Evolutionary conservation across 1,140 invertebrate species (phyloP), one percentile per base, ranked within the genome.

Genomic region (Zaprionus gabonicus): DNA sequence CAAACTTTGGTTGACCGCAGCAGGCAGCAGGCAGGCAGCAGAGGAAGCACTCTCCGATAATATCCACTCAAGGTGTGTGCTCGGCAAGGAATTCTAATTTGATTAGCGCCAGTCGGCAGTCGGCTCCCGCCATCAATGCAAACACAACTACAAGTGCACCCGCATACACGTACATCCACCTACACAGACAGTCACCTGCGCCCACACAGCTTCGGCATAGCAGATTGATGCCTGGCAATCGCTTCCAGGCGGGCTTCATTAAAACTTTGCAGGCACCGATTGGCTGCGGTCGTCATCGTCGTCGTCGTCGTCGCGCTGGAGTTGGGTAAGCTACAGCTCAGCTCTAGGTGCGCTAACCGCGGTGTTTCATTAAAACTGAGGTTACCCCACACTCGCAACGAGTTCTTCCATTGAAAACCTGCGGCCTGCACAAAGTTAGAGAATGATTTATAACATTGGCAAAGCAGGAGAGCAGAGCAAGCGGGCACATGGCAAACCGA

Each of bases 311-410:
- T 44, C 41, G 41, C 0, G 15, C 6, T 7, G 2, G n/a, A 6
- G 17, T n/a, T 17, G 25, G 17, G 13, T 34, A 34, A 63, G 59
- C 28, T 31, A 31, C 38, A 58, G 36, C 38, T 31, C 53, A 58
- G 36, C 46, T 55, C 15, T 46, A 55, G 69, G 56, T 60, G 49
- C 57, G 53, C 44, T 31, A 65, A 75, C 76, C 76, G 56, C 71
- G 64, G 46, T 60, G 67, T 75, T 78, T 78, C 66, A 78, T 75
- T 78, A 65, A 78, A 78, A 70, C 60, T 75, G 56, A 65, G 76
- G 76, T 66, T 64, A 28, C n/a, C 64, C 67, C 41, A n/a, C 41
- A 68, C 64, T 74, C 62, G 25, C 13, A 56, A 31, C 10, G 53
- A 58, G 49, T 41, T 55, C 12, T 25, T 3, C 38, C 27, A 59